Evolutionary conservation across 2,888 invertebrate species (phyloP), one percentile per base, ranked within the genome.

Genomic region (Parnassius smintheus): DNA sequence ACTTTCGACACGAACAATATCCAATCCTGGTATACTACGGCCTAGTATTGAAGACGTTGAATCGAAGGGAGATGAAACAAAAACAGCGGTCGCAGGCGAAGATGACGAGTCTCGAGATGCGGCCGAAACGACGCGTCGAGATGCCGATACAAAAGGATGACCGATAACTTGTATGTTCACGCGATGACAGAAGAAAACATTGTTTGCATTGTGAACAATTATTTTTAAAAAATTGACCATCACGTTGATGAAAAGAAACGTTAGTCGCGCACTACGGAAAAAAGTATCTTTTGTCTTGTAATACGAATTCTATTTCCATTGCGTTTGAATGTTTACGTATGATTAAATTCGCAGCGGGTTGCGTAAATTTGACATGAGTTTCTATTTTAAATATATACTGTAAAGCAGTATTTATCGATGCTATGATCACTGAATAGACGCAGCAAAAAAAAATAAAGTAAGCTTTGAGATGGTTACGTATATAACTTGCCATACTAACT

Each of bases 131-230:
- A 74, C 80, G 77, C 80, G 80, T 74, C 79, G 75, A 81, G 88
- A 88, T 90, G 84, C 79, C 82, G 76, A 82, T 83, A 89, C 88
- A 90, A 91, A 89, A 91, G 88, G 86, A 84, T 85, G 86, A 85
- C 86, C 88, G 89, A 90, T 90, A 91, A 89, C 81, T 83, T 77
- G 77, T 81, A 68, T 73, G 69, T 85, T 86, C 85, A 82, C 82
- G 83, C 86, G 85, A 85, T 88, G 86, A 85, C 83, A 85, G 80
- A 81, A 83, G 84, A 81, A 86, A 87, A 87, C 87, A 87, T 84
- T 86, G 88, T 85, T 87, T 87, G 85, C 73, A 66, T 77, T 79
- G 75, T 73, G 71, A 82, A 81, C 83, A 83, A 82, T 83, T 77
- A 78, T 76, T 75, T 75, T 71, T 56, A 68, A 82, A 80, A 82